Percentiles rank a stretch among this genome's conserved stretches.
Evolutionary conservation across 1,140 invertebrate genomes (phyloP).

Genomic region (Nephila pilipes): DNA sequence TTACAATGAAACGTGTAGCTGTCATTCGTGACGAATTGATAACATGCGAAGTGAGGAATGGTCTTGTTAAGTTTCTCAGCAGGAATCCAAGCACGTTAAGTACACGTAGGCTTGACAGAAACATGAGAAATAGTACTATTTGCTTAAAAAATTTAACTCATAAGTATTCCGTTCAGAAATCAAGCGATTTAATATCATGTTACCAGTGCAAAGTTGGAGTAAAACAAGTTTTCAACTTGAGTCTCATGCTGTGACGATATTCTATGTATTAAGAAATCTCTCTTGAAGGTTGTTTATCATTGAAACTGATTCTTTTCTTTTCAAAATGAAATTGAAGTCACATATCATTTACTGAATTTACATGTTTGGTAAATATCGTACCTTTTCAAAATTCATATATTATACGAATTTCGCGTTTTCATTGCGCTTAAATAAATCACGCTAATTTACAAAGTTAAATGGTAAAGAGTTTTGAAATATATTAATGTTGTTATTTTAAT

Average conservation of each 20-base stretch:
- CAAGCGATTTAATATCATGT: not conserved
- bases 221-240: not conserved
- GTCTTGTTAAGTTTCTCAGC: not conserved
- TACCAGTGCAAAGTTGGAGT: not conserved
- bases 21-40: not conserved
- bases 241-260: not conserved
- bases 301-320: no score
- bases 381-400: no score
- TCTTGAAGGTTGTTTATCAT: not conserved
- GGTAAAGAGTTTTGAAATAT: no score
- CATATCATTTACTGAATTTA: no score
- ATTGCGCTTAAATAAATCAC: no score
- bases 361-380: no score
- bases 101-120: not conserved
- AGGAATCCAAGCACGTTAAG: not conserved
- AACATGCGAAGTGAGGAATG: not conserved
- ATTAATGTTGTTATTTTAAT: no score
- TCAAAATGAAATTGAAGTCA: no score
- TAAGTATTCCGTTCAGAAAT: not conserved
- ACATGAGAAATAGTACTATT: not conserved
- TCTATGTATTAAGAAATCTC: not conserved
- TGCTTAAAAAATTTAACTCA: not conserved
- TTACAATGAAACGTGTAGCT: not conserved
- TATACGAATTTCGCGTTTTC: no score
- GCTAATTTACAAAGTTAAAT: no score